phyloP scores from a whole-genome alignment of 1,140 invertebrate genomes.

The Bombyx mandarina region DNA sequence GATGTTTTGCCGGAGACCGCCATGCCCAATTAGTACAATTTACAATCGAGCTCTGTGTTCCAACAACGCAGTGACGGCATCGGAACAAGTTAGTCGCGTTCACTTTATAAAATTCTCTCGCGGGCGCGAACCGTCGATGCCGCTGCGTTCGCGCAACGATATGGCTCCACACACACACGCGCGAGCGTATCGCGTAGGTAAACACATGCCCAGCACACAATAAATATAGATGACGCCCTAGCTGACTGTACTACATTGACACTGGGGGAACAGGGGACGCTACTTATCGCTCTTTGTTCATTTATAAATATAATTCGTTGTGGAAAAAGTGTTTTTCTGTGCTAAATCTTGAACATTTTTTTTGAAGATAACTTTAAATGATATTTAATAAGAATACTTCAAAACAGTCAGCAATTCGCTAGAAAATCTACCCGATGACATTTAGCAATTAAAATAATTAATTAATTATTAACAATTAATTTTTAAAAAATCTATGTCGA shows the following conservation, averaged over 20 bases:
- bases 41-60: conserved; percentile 52
- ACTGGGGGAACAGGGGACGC: conserved; percentile 13
- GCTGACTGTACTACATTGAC: conserved; percentile 19
- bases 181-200: conserved; percentile 11
- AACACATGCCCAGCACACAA: conserved; percentile 26
- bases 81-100: conserved; percentile 59
- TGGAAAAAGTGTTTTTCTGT: too few species aligned
- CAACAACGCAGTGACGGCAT: conserved; percentile 60
- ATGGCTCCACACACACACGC: conserved; percentile 42
- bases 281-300: too few species aligned
- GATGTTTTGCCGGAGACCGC: conserved; percentile 56
- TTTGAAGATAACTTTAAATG: too few species aligned
- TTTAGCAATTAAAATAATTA: too few species aligned
- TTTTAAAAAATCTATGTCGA: too few species aligned
- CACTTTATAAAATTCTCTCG: conserved; percentile 58
- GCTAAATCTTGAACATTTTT: too few species aligned
- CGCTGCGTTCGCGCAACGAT: conserved; percentile 59
- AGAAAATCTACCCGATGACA: too few species aligned
- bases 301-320: too few species aligned
- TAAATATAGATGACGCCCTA: conserved; percentile 38
- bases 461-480: too few species aligned
- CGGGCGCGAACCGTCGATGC: conserved; percentile 33
- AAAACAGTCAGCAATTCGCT: too few species aligned
- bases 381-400: too few species aligned
- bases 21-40: conserved; percentile 67